A percentile compares a stretch with the other conserved stretches of the same genome.
phyloP scores from a whole-genome alignment of 1,140 invertebrate genomes.

The Drosophila ohnishii region DNA sequence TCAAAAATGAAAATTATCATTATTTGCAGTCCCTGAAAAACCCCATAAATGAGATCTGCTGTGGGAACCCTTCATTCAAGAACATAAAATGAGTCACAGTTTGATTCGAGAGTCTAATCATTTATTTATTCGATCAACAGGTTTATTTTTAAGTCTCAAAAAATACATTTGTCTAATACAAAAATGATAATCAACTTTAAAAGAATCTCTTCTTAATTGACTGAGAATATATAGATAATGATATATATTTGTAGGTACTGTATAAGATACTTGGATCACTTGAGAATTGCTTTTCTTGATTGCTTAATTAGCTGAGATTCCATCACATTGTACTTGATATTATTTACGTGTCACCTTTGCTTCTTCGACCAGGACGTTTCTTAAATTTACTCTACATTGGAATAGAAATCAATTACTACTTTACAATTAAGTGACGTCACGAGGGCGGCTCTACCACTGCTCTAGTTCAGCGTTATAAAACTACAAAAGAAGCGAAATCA shows the following conservation, averaged over 20 bases:
- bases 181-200: constrained; percentile 5
- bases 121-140: constrained; percentile 43
- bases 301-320: constrained; percentile 38
- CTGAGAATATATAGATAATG: constrained; percentile 3
- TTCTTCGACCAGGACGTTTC: constrained; percentile 10
- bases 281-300: constrained; percentile 29
- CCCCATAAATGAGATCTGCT: not conserved
- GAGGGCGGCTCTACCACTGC: constrained; percentile 44
- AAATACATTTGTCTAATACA: constrained; percentile 27
- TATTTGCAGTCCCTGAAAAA: no score
- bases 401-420: constrained; percentile 21
- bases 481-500: constrained; percentile 68
- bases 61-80: not conserved
- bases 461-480: constrained; percentile 73
- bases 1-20: no score
- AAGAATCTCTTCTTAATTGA: constrained; percentile 25
- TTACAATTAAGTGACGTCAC: constrained; percentile 22
- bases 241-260: constrained; percentile 2
- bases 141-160: constrained; percentile 1
- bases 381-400: constrained; percentile 21
- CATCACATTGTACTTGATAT: constrained; percentile 48
- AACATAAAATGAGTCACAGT: constrained; percentile 5
- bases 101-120: constrained; percentile 6
- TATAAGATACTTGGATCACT: constrained; percentile 25
- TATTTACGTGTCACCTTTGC: constrained; percentile 2